These are phyloP conservation scores for Petromus typicus DNA, from an alignment of 2,113 vertebrate species.

Conservation along the genomic window DNA sequence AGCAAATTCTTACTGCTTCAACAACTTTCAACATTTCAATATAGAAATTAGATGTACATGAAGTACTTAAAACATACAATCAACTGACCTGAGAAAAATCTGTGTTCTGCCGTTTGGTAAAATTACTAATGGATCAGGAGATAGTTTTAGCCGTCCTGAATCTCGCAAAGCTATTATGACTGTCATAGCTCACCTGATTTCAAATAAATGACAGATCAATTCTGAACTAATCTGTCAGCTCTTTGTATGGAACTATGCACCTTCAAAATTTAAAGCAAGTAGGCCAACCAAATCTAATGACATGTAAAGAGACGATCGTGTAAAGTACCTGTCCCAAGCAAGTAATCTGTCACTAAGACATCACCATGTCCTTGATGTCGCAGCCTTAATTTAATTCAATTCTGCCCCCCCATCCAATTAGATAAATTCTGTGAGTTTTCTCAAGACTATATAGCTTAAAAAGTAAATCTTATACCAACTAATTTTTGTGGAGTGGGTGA, in stretches of 20 bases:
- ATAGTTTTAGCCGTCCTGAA: not conserved
- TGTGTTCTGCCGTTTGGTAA: not conserved
- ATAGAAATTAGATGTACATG: not conserved
- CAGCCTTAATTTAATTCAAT: not conserved
- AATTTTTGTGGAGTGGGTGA: not conserved
- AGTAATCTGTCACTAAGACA: not conserved
- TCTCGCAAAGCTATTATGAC: not conserved
- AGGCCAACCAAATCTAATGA: not conserved
- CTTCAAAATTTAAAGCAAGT: conserved; percentile 22
- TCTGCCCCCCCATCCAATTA: not conserved
- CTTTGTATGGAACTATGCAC: not conserved
- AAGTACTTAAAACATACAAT: not conserved
- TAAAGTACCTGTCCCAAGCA: not conserved
- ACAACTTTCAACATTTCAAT: conserved; percentile 9
- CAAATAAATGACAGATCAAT: not conserved
- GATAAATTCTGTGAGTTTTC: not conserved
- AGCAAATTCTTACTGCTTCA: conserved; percentile 16
- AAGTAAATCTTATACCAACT: not conserved
- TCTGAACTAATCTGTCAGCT: conserved; percentile 6
- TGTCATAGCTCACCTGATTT: not conserved
- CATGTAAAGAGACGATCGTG: not conserved
- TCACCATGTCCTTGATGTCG: not conserved
- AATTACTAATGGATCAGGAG: not conserved
- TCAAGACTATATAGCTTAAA: not conserved
- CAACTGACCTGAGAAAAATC: not conserved